A percentile compares a stretch with the other conserved stretches of the same genome.
Evolutionary conservation across 2,113 vertebrate genomes (phyloP).

Genomic region (Pangasianodon gigas): DNA sequence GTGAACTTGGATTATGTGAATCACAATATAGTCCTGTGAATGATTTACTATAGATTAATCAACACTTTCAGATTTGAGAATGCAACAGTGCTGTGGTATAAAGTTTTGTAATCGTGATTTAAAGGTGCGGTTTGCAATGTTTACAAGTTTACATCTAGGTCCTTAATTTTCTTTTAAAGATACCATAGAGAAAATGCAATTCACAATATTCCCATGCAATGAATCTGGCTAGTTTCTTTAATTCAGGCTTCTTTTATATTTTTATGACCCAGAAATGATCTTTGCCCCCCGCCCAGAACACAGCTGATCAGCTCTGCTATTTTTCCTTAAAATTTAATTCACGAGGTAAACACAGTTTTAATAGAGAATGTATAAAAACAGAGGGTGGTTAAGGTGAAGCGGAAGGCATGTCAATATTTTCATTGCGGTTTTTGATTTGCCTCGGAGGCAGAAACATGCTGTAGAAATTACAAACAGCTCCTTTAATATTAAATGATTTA

Average conservation of each 20-base stretch:
- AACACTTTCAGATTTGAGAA: not conserved
- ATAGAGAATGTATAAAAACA: not conserved
- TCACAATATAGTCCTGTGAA: not conserved
- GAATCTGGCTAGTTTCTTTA: not conserved
- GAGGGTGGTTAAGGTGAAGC: not conserved
- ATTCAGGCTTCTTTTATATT: not conserved
- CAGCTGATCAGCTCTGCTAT: not conserved
- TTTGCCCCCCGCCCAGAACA: not conserved
- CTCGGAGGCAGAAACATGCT: not conserved
- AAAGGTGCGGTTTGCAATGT: not conserved
- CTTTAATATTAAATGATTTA: not conserved
- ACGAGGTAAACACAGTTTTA: not conserved
- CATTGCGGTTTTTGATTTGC: not conserved
- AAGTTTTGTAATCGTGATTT: not conserved
- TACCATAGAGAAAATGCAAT: not conserved
- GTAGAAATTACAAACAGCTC: not conserved
- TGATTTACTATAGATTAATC: not conserved
- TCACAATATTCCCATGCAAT: not conserved
- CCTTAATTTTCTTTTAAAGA: not conserved
- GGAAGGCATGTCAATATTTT: not conserved
- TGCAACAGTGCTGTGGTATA: not conserved
- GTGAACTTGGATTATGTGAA: not conserved
- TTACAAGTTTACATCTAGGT: not conserved
- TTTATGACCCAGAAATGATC: not conserved
- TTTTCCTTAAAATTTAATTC: too few species aligned